Evolutionary conservation across 2,888 invertebrate species (phyloP).

Genomic region (Pristionchus exspectatus): DNA sequence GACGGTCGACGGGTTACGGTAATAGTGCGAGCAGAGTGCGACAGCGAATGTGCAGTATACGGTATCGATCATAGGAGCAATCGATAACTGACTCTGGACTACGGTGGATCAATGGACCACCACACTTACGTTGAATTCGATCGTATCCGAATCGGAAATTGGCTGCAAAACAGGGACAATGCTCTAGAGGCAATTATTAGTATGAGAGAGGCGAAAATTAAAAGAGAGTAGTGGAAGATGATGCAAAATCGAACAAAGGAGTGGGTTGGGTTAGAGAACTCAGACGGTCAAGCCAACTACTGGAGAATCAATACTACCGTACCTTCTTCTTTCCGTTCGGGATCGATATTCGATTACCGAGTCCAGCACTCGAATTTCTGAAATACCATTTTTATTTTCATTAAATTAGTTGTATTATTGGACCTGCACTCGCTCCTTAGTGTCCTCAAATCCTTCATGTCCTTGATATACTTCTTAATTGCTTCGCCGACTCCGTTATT

Average conservation of each 20-base stretch:
- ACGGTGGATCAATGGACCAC: background rate
- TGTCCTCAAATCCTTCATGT: slow-evolving; percentile 30
- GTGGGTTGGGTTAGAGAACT: slow-evolving; percentile 28
- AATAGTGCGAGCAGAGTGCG: slow-evolving; percentile 3
- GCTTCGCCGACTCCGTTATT: slow-evolving; percentile 69
- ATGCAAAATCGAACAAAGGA: slow-evolving; percentile 6
- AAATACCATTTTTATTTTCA: background rate
- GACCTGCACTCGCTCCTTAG: slow-evolving; percentile 48
- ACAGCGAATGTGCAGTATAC: background rate
- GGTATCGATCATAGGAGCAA: background rate
- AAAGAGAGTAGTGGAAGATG: background rate
- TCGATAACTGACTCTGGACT: background rate
- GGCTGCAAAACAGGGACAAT: slow-evolving; percentile 16
- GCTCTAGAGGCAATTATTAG: slow-evolving; percentile 3
- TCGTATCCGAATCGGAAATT: slow-evolving; percentile 15
- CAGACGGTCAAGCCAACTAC: background rate
- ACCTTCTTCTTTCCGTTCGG: slow-evolving; percentile 52
- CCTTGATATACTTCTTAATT: slow-evolving; percentile 30
- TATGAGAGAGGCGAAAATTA: background rate
- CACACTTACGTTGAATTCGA: slow-evolving; percentile 45
- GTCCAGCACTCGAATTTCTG: slow-evolving; percentile 30
- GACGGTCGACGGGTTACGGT: background rate
- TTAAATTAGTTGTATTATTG: background rate
- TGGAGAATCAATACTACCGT: background rate
- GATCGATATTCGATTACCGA: slow-evolving; percentile 39